Evolutionary conservation across 2,888 invertebrate genomes (phyloP).

Genomic region (Zaprionus obscuricornis): DNA sequence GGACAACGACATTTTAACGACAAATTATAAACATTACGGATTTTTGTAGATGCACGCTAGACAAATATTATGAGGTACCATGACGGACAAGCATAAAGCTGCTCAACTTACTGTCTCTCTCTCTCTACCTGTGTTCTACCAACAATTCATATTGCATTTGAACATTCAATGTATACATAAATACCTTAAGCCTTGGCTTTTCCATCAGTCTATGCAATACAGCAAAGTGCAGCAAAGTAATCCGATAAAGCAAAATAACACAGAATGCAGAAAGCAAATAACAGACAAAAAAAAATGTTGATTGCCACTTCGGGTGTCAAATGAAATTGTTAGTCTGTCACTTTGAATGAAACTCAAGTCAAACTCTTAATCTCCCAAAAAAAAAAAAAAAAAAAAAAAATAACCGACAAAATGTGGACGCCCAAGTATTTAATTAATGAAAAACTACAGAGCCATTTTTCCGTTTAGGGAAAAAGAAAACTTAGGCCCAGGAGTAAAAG

Average conservation of each 20-base stretch:
- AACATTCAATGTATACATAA: conserved; percentile 33
- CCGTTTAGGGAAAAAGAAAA: conserved; percentile 13
- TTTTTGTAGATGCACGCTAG: conserved; percentile 8
- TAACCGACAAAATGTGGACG: conserved; percentile 32
- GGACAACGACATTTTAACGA: conserved; percentile 56
- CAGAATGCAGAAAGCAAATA: conserved; percentile 3
- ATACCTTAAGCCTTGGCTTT: conserved; percentile 13
- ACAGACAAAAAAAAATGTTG: conserved; percentile 20
- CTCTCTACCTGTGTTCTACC: conserved; percentile 18
- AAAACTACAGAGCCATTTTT: conserved; percentile 39
- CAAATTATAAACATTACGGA: conserved; percentile 58
- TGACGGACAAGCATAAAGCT: not conserved
- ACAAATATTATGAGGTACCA: conserved; percentile 52
- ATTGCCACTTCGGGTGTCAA: conserved; percentile 1
- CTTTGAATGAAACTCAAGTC: not conserved
- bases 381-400: not conserved
- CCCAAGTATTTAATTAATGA: conserved; percentile 61
- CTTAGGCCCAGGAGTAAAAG: conserved; percentile 26
- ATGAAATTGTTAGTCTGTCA: conserved; percentile 25
- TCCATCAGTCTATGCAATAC: conserved; percentile 31
- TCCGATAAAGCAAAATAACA: conserved; percentile 44
- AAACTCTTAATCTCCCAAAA: not conserved
- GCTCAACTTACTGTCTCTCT: too few species aligned
- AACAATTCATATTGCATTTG: conserved; percentile 54
- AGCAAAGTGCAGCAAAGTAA: conserved; percentile 55